Evolutionary conservation across 2,888 invertebrate genomes (phyloP), one percentile per base, ranked within the genome.

Genomic region (Tuta absoluta): DNA sequence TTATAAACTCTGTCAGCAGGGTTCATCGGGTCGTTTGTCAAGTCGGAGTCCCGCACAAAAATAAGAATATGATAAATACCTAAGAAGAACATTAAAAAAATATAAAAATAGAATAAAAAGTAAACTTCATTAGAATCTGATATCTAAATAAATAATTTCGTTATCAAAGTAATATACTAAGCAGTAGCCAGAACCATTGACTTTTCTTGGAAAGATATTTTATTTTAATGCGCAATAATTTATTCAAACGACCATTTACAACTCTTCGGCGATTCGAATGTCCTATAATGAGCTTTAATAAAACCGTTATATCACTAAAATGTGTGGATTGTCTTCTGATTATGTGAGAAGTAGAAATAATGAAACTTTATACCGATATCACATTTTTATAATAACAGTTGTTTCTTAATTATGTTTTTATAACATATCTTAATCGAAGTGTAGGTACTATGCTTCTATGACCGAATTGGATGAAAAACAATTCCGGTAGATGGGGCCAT

Each of bases 221-320:
- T 66, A 66, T 68, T 67, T 65, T 65, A 68, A 67, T 61, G n/a
- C 62, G 65, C 64, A 67, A 67, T 69, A 71, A 71, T 69, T 68
- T 71, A 71, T 71, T 66, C 68, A 65, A 66, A 65, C 37, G 51
- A 41, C 38, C 23, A 24, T 28, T 60, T 48, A 60, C 24, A 45
- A 60, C n/a, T 60, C 45, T 45, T 19, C 24, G 48, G 14, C 10
- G 60, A 45, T 10, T 19, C n/a, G 45, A 38, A 45, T 23, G 48
- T 48, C 60, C 58, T 58, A 58, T 38, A 38, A 58, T 58, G 56
- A 53, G 21, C 51, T 53, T 53, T 12, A 23, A 11, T 14, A 14
- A 14, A 53, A 53, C 51, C 23, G 51, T 53, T 53, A 23, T 53
- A 53, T 21, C 14, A 53, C 51, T 19, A 53, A 53, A 53, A 12